Evolutionary conservation across 2,888 invertebrate species (phyloP).

Genomic region (Napeogenes inachia): DNA sequence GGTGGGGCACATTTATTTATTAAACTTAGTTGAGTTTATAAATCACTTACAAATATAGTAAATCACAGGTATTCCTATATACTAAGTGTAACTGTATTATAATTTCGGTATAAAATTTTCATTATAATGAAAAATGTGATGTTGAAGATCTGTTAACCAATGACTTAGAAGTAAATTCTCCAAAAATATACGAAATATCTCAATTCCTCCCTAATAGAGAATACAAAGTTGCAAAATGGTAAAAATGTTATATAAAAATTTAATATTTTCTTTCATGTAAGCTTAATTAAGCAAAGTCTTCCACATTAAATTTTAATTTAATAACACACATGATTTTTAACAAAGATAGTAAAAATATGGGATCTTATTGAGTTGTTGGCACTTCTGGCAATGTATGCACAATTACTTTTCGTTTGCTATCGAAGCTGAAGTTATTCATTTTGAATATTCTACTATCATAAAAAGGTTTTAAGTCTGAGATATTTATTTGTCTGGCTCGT

Average conservation of each 20-base stretch:
- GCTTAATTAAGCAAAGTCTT: no score
- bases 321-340: not conserved
- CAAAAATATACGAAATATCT: no score
- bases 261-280: no score
- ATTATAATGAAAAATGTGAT: not conserved
- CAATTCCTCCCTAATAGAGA: no score
- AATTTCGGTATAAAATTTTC: not conserved
- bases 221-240: no score
- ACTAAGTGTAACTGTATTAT: not conserved
- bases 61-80: conserved; percentile 7
- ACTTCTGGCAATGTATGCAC: conserved; percentile 86
- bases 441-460: conserved; percentile 94
- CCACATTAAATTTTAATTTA: no score
- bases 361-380: conserved; percentile 42
- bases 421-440: conserved; percentile 91
- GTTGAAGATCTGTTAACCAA: not conserved
- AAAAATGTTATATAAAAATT: no score
- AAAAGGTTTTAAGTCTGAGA: conserved; percentile 91
- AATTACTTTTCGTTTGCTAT: conserved; percentile 89
- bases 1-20: conserved; percentile 17
- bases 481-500: conserved; percentile 94
- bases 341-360: not conserved
- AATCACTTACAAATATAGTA: not conserved
- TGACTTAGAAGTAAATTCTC: not conserved
- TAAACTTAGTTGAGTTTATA: conserved; percentile 2